A percentile compares a stretch with the other conserved stretches of the same genome.
phyloP scores from a whole-genome alignment of 2,797 vertebrate species.

The Lates japonicus region DNA sequence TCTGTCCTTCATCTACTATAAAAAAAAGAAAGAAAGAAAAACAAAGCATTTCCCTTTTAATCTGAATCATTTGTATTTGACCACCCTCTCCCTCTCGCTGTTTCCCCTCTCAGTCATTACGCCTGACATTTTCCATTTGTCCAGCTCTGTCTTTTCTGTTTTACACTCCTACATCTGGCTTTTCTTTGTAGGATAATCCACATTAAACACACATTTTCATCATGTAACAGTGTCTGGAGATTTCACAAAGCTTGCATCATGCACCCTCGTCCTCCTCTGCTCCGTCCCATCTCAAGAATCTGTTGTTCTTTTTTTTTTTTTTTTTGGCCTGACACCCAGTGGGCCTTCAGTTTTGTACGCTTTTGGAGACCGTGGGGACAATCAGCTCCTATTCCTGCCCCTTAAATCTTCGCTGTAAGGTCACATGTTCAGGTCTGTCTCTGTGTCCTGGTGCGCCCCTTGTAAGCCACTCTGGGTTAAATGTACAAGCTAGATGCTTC shows the following conservation, averaged over 20 bases:
- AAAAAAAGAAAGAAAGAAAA: neutral
- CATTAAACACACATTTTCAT: slow-evolving; percentile 23
- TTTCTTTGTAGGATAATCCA: slow-evolving; percentile 9
- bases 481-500: slow-evolving; percentile 33
- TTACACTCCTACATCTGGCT: neutral
- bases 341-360: neutral
- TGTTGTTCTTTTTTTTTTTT: neutral
- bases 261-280: neutral
- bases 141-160: neutral
- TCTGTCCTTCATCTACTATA: neutral
- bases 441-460: neutral
- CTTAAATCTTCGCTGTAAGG: neutral
- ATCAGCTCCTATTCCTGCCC: neutral
- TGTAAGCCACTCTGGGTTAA: slow-evolving; percentile 38
- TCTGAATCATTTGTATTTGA: neutral
- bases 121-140: neutral
- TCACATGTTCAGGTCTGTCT: no score
- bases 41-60: neutral
- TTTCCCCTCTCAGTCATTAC: no score
- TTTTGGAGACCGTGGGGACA: neutral
- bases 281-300: neutral
- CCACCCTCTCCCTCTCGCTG: no score
- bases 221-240: slow-evolving; percentile 1
- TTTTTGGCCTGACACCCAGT: neutral
- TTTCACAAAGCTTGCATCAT: slow-evolving; percentile 54